These are phyloP conservation scores for Otis tarda DNA, from an alignment of 2,113 vertebrate genomes.

Conservation along the genomic window DNA sequence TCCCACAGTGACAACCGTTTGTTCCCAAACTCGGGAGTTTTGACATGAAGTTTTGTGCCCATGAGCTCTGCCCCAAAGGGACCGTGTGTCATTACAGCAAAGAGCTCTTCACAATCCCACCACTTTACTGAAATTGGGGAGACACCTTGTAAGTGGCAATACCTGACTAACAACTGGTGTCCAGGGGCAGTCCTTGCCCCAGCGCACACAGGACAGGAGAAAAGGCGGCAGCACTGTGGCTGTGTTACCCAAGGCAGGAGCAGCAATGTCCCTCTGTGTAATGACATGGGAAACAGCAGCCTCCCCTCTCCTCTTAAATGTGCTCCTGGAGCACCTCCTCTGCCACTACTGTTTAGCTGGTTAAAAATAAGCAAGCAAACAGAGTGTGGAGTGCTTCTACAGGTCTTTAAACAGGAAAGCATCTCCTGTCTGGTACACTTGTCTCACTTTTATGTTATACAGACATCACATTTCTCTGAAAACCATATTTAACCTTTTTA, in stretches of 20 bases:
- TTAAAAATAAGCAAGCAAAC: not conserved
- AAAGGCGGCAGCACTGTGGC: not conserved
- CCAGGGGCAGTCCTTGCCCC: not conserved
- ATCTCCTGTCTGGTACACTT: not conserved
- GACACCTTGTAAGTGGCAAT: not conserved
- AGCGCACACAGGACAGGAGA: not conserved
- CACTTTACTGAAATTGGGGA: not conserved
- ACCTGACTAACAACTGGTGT: not conserved
- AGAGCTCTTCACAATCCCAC: not conserved
- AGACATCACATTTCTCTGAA: not conserved
- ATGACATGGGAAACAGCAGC: not conserved
- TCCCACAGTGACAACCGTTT: not conserved
- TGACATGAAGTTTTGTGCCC: not conserved
- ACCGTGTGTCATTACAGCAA: not conserved
- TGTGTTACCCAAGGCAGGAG: not conserved
- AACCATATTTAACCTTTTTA: not conserved
- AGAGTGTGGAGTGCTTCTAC: not conserved
- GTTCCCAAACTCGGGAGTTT: not conserved
- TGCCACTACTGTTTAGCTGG: not conserved
- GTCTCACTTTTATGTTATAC: not conserved
- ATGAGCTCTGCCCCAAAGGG: conserved; percentile 25
- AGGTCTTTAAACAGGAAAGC: not conserved
- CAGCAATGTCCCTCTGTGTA: not conserved
- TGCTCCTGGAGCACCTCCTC: not conserved
- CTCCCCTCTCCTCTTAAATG: not conserved